Evolutionary conservation across 1,140 invertebrate species (phyloP).

Genomic region (Aphaenogaster rudis): DNA sequence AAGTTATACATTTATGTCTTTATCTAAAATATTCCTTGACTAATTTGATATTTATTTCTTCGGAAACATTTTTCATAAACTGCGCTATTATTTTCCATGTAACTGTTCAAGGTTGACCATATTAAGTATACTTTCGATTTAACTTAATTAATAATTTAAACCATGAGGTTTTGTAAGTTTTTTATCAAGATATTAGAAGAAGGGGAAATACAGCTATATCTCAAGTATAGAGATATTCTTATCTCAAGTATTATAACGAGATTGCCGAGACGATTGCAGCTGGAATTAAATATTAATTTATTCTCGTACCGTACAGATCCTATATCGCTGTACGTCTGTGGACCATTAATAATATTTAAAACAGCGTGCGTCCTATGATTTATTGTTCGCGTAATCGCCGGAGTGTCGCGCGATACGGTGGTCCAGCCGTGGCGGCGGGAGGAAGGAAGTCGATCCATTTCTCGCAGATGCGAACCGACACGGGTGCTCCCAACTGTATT

Average conservation of each 20-base stretch:
- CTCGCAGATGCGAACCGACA: conserved; percentile 44
- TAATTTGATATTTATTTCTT: conserved; percentile 1
- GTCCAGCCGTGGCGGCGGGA: conserved; percentile 25
- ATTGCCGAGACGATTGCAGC: background rate
- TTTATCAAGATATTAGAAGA: background rate
- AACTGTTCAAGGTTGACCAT: background rate
- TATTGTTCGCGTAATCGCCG: conserved; percentile 41
- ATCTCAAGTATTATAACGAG: background rate
- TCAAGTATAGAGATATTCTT: background rate
- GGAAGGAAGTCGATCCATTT: conserved; percentile 48
- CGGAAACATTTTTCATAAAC: background rate
- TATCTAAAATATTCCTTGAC: background rate
- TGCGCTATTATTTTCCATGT: background rate
- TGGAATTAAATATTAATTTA: conserved; percentile 37
- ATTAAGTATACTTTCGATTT: background rate
- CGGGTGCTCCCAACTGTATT: conserved; percentile 49
- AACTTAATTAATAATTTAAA: background rate
- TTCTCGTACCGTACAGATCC: background rate
- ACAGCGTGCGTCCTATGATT: conserved; percentile 37
- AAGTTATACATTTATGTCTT: background rate
- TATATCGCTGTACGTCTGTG: background rate
- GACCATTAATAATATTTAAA: conserved; percentile 55
- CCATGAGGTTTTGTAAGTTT: background rate
- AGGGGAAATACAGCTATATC: background rate
- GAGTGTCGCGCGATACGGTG: background rate